Evolutionary conservation across 2,113 vertebrate species (phyloP).

Genomic region (Melanerpes aurifrons): DNA sequence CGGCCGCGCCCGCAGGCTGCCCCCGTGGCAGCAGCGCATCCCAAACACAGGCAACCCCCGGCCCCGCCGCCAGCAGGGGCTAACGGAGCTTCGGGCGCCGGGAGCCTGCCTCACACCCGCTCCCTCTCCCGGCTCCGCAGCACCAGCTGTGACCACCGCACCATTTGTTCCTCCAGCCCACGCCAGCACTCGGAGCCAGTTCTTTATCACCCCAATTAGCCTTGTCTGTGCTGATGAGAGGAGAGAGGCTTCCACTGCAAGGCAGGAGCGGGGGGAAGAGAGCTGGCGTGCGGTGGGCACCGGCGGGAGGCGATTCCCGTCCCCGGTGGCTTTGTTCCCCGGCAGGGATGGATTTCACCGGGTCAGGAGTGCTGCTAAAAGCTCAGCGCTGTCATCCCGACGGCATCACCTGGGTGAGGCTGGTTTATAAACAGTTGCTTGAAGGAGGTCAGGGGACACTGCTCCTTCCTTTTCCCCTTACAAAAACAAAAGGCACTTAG

Average conservation of each 20-base stretch:
- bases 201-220: conserved; percentile 61
- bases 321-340: background rate
- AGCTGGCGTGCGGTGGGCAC: background rate
- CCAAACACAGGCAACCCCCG: conserved; percentile 35
- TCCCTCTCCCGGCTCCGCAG: conserved; percentile 33
- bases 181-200: conserved; percentile 15
- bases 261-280: background rate
- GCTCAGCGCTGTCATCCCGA: background rate
- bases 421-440: background rate
- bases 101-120: conserved; percentile 39
- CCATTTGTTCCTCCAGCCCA: conserved; percentile 58
- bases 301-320: background rate
- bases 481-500: background rate
- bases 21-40: conserved; percentile 52
- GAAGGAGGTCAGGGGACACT: background rate
- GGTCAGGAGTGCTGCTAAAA: background rate
- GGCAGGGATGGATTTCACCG: background rate
- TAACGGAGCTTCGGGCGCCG: background rate
- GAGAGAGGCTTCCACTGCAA: conserved; percentile 46
- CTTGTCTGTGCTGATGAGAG: conserved; percentile 69
- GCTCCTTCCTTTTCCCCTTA: background rate
- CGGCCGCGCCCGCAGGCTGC: conserved; percentile 25
- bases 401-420: background rate
- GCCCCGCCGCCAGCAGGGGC: background rate
- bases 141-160: conserved; percentile 47